Evolutionary conservation across 2,797 vertebrate species (phyloP).

Genomic region (Leptatherina wallacei): DNA sequence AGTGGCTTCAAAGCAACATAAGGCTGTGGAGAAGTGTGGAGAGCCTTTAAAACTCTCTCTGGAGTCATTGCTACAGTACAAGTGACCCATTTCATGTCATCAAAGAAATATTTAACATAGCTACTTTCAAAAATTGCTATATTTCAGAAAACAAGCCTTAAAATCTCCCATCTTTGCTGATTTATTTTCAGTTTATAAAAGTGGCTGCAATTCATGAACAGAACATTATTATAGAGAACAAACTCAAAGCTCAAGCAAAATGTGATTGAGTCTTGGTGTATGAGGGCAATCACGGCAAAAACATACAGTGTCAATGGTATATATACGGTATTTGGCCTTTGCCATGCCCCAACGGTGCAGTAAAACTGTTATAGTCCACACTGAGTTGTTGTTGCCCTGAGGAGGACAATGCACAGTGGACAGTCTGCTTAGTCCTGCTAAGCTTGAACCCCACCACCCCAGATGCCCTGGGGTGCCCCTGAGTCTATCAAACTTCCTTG

Average conservation of each 20-base stretch:
- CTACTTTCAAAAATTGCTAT: neutral
- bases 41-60: neutral
- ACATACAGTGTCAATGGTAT: neutral
- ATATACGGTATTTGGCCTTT: conserved; percentile 11
- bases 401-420: conserved; percentile 27
- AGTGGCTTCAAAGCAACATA: neutral
- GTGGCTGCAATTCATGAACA: neutral
- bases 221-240: neutral
- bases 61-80: neutral
- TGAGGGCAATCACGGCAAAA: neutral
- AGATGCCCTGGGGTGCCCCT: conserved; percentile 51
- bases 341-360: conserved; percentile 7
- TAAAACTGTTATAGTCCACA: neutral
- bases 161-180: neutral
- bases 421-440: conserved; percentile 47
- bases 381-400: conserved; percentile 29
- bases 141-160: neutral
- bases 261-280: neutral
- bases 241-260: neutral
- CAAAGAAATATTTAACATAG: conserved; percentile 3
- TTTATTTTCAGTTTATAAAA: conserved; percentile 2
- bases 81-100: neutral
- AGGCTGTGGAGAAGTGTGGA: neutral
- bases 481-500: conserved; percentile 62
- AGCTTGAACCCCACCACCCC: conserved; percentile 29